Evolutionary conservation across 2,888 invertebrate species (phyloP).

Genomic region (Trisateles emortualis): DNA sequence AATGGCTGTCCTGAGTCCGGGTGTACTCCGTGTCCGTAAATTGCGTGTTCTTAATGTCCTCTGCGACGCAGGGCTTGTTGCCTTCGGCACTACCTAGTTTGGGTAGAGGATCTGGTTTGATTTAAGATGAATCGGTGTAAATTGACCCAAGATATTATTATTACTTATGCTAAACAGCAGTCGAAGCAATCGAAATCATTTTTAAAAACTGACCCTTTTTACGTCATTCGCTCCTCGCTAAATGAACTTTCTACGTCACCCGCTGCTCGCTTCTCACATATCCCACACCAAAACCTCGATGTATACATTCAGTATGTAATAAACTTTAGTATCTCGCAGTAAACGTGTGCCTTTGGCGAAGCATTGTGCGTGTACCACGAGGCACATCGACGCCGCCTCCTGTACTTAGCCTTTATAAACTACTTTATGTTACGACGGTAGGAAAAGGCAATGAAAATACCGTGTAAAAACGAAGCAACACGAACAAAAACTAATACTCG

Average conservation of each 20-base stretch:
- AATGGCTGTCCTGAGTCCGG: too few species aligned
- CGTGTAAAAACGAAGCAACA: conserved; percentile 37
- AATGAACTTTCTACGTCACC: neutral
- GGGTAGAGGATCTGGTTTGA: too few species aligned
- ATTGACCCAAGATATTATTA: too few species aligned
- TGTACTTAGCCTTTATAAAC: conserved; percentile 54
- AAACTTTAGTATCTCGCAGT: conserved; percentile 70
- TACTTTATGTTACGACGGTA: conserved; percentile 53
- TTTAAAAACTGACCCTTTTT: too few species aligned
- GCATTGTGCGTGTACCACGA: conserved; percentile 59
- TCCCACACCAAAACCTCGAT: conserved; percentile 23
- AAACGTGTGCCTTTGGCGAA: conserved; percentile 61
- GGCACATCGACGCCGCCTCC: conserved; percentile 50
- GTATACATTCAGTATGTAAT: conserved; percentile 65
- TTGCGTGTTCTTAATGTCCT: too few species aligned
- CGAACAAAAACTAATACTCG: conserved; percentile 32
- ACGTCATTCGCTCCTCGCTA: too few species aligned
- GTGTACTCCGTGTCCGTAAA: too few species aligned
- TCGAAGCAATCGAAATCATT: too few species aligned
- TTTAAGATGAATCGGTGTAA: too few species aligned
- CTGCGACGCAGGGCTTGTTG: too few species aligned
- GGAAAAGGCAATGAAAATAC: conserved; percentile 36
- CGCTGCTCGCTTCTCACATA: conserved; percentile 9
- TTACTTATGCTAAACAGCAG: too few species aligned
- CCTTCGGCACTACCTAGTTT: too few species aligned